Base-by-base conservation (phyloP, 2,888 invertebrate genomes). In the Aelia acuminata region DNA sequence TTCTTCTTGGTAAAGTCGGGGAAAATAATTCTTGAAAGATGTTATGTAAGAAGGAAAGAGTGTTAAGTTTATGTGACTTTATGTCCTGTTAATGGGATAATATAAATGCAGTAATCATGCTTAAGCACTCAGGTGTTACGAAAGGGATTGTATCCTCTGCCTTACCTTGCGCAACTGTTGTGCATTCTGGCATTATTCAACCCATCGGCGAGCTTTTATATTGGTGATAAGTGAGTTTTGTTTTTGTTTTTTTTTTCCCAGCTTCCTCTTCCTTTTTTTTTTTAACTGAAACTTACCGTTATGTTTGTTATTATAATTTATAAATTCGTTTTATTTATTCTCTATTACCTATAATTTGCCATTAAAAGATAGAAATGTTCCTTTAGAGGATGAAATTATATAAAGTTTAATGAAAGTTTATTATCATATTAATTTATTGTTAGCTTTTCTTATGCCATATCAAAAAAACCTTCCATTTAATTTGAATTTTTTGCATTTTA, bases 121-220 rank as follows among this genome's bases (percentile, higher is more conserved):
- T 70, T 70, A 13, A 35, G 31, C 63, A 35, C 31, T 35, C 13
- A 70, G 20, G 35, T 31, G 35, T 70, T 70, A 70, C 35, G 63
- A 31, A 70, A 70, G 57, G 26, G 4, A 57, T 31, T 70, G 63
- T 70, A 63, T 57, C 7, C 7, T 43, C 4, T 43, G n/a, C 26
- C 26, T 11, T 13, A 31, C 26, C 31, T 70, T 70, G 35, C 7
- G 63, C 35, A 70, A 70, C 31, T 31, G 26, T 63, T 31, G 63
- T 70, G 63, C 63, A 70, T 70, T 70, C 31, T 70, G 31, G 7
- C 63, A 70, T 70, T 70, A 70, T 35, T 70, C 63, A 70, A 35
- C 63, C 63, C 31, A 70, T 70, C 63, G 35, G 63, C 35, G 18
- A 7, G 18, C 63, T 70, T 35, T 70, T 35, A 5, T 35, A 35